Conservation (phyloP, 2,888 invertebrate genomes). For the Trypoxylon attenuatum region DNA sequence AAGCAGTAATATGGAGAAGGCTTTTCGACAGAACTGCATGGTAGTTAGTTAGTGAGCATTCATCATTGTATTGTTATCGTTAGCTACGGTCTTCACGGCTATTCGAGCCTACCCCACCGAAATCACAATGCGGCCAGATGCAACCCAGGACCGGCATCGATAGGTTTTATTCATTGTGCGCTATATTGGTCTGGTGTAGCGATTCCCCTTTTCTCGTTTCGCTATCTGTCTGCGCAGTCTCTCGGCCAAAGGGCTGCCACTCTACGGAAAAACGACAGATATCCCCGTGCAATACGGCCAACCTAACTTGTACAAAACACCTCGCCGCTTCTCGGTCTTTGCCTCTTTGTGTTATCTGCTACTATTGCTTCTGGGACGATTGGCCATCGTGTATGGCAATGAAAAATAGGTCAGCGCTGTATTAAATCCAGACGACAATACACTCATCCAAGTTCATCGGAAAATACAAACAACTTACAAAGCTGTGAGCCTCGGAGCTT, state of each 20-base stretch:
- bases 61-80: constrained; percentile 67
- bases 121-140: constrained; percentile 55
- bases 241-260: constrained; percentile 18
- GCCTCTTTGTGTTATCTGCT: background rate
- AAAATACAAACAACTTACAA: no score
- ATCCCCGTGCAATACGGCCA: background rate
- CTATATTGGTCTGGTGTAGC: constrained; percentile 22
- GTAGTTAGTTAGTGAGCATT: constrained; percentile 67
- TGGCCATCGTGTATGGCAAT: background rate
- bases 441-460: background rate
- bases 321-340: background rate
- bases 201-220: constrained; percentile 11
- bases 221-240: constrained; percentile 13
- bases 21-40: constrained; percentile 56
- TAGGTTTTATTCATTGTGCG: constrained; percentile 44
- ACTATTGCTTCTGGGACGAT: background rate
- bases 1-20: constrained; percentile 46
- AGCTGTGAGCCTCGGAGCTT: no score
- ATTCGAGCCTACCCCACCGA: constrained; percentile 50
- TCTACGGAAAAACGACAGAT: constrained; percentile 16
- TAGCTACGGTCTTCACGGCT: constrained; percentile 55
- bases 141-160: constrained; percentile 21
- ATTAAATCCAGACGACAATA: background rate
- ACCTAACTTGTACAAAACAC: background rate
- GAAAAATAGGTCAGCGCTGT: background rate